A percentile compares a stretch with the other conserved stretches of the same genome.
phyloP scores from a whole-genome alignment of 2,888 invertebrate species.

The Dryocosmus kuriphilus region DNA sequence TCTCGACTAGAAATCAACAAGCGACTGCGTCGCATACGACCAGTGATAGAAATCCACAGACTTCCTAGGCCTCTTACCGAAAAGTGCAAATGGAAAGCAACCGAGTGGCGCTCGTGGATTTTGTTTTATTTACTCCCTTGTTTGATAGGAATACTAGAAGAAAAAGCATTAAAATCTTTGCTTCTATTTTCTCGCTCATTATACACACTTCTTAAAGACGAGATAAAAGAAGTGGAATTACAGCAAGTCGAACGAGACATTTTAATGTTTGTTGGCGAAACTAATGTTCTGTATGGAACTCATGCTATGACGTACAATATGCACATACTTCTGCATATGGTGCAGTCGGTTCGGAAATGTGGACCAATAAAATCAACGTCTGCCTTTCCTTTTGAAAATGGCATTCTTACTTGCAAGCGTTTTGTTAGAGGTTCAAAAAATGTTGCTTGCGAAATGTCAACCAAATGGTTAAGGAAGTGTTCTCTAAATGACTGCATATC shows the following conservation, averaged over 20 bases:
- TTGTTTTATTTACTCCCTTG: background rate
- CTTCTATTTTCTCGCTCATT: background rate
- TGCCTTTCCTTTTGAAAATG: conserved; percentile 44
- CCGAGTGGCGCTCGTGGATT: background rate
- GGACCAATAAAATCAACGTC: background rate
- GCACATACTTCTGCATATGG: background rate
- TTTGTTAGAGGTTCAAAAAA: background rate
- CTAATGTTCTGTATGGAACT: background rate
- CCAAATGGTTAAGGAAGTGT: background rate
- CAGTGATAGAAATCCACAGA: background rate
- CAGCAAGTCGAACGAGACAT: background rate
- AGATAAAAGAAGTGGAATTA: background rate
- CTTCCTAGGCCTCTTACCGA: background rate
- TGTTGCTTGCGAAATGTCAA: background rate
- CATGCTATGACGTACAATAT: background rate
- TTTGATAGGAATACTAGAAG: background rate
- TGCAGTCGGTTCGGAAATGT: background rate
- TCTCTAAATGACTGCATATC: background rate
- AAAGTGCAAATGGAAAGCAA: background rate
- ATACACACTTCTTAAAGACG: background rate
- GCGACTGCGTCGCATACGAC: background rate
- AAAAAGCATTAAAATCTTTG: background rate
- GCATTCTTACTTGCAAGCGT: background rate
- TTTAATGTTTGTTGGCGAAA: background rate
- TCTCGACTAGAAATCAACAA: background rate